phyloP scores from a whole-genome alignment of 30 jellyfish, hydroid and myxozoan species.

The Cassiopea xamachana region DNA sequence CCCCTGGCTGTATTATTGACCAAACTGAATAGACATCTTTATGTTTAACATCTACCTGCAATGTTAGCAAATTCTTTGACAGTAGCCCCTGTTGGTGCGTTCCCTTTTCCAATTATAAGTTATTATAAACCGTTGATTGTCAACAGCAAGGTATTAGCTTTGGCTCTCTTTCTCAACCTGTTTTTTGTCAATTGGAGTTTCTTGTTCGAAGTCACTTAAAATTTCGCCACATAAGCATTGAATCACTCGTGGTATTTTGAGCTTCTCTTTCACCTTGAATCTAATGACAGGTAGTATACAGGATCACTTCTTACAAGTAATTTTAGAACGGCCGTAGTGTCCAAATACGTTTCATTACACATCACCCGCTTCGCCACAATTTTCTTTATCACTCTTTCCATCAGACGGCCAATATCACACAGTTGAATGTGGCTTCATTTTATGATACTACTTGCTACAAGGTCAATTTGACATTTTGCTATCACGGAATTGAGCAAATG shows the following conservation, averaged over 20 bases:
- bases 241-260: conserved; percentile 49
- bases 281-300: conserved; percentile 46
- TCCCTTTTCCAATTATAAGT: neutral
- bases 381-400: too few species aligned
- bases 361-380: neutral
- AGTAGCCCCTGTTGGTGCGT: neutral
- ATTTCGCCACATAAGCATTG: conserved; percentile 45
- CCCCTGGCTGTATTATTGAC: neutral
- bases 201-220: conserved; percentile 6
- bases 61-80: too few species aligned
- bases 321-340: neutral
- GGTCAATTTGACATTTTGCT: too few species aligned
- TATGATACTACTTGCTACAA: too few species aligned
- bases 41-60: neutral
- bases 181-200: conserved; percentile 40
- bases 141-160: neutral
- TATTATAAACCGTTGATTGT: neutral
- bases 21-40: neutral
- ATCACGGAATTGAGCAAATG: too few species aligned
- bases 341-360: conserved; percentile 12
- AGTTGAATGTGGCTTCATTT: too few species aligned
- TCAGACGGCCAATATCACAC: too few species aligned
- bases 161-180: neutral
- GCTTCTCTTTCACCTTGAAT: conserved; percentile 37
- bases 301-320: neutral